phyloP scores from a whole-genome alignment of 2,113 vertebrate genomes.

The Neogale vison region DNA sequence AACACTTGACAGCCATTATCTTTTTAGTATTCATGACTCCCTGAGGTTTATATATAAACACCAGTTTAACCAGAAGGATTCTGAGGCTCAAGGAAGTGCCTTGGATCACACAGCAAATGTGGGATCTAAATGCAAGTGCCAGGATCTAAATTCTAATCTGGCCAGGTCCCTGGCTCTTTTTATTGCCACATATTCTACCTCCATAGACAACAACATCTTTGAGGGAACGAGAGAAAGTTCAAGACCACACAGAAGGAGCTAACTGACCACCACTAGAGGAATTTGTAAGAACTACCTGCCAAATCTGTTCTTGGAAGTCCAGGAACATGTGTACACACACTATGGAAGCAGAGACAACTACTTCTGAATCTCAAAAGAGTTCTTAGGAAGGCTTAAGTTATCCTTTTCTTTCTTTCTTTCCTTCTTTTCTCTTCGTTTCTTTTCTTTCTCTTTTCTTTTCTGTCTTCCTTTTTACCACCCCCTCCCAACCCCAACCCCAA shows the following conservation, averaged over 20 bases:
- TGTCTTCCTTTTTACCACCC: not conserved
- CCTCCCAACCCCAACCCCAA: not conserved
- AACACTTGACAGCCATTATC: not conserved
- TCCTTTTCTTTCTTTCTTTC: not conserved
- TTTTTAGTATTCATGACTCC: not conserved
- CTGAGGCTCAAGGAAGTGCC: not conserved
- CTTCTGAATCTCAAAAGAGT: not conserved
- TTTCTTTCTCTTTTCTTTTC: not conserved
- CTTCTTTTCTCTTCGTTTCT: rapidly evolving
- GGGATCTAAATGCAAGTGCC: not conserved
- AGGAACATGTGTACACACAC: not conserved
- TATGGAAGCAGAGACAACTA: not conserved
- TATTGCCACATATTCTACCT: not conserved
- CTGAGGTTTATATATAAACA: not conserved
- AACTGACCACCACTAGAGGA: rapidly evolving
- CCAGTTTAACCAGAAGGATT: not conserved
- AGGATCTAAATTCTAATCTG: not conserved
- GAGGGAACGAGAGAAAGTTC: not conserved
- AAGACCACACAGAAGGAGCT: not conserved
- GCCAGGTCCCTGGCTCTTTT: not conserved
- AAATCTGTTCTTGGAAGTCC: not conserved
- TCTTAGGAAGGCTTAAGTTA: not conserved
- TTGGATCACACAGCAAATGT: not conserved
- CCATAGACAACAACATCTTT: not conserved
- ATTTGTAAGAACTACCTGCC: not conserved